Evolutionary conservation across 2,113 vertebrate species (phyloP), one percentile per base, ranked within the genome.

Genomic region (Trematocara macrostoma): DNA sequence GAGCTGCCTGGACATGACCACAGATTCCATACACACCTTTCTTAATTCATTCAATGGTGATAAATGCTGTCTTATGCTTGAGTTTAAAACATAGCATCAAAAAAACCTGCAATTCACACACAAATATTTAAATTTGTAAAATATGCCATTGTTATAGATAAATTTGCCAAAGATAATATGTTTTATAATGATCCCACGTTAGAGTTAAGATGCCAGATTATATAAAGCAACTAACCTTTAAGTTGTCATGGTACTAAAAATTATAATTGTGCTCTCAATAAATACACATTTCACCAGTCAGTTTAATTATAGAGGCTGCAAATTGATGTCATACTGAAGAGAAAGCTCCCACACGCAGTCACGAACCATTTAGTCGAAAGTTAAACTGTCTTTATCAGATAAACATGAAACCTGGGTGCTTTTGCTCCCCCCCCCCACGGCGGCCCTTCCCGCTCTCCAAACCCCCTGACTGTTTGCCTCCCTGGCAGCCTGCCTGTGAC

Each of bases 321-420:
- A 35, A 55, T 49, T 56, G 8, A 51, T 74, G 14, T 76, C 29
- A 34, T 15, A 14, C n/a, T 64, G 29, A 64, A 47, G 9, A 56
- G 29, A 64, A 57, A 79, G 52, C 81, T 55, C 18, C 57, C 78
- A 61, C 76, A 53, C 23, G 3, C 35, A n/a, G 12, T 26, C 45
- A 51, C 7, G 3, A 29, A 56, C 26, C 18, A 52, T 82, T 55
- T 49, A 23, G 47, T 38, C 9, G 3, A 35, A 78, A 76, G 35
- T 82, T 29, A 85, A 84, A 78, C 49, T 57, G 18, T 79, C 61
- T 35, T 38, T 59, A 29, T 38, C 55, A 40, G 56, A 45, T 78
- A 52, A 82, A 71, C 31, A 38, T 23, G 29, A 85, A 78, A 64
- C 56, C 47, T 18, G 42, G 34, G 15, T 23, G 52, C 15, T 29